A percentile compares a stretch with the other conserved stretches of the same genome.
Evolutionary conservation across 1,140 invertebrate genomes (phyloP).

Genomic region (Rhynchophorus ferrugineus): DNA sequence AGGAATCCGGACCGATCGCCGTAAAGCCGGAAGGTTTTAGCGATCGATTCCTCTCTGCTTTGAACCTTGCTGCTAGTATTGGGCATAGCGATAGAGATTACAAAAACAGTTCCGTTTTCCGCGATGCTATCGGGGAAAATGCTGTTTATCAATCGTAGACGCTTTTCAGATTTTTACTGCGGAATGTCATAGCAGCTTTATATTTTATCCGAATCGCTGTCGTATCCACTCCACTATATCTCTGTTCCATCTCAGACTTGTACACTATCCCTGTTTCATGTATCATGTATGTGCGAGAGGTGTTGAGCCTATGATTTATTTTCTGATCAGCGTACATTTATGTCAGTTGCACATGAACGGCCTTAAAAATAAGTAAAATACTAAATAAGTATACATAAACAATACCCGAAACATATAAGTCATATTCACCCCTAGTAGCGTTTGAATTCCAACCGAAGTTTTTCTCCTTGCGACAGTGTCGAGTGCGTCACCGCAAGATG

Average conservation of each 20-base stretch:
- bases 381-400: too few species aligned
- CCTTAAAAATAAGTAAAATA: not conserved
- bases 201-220: slow-evolving; percentile 28
- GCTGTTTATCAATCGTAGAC: slow-evolving; percentile 8
- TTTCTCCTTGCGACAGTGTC: slow-evolving; percentile 36
- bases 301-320: slow-evolving; percentile 38
- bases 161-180: slow-evolving; percentile 20
- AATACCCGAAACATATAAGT: not conserved
- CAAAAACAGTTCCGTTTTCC: slow-evolving; percentile 5
- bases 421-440: slow-evolving; percentile 3
- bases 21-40: slow-evolving; percentile 1
- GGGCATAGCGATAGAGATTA: slow-evolving; percentile 21
- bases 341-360: slow-evolving; percentile 26
- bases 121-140: slow-evolving; percentile 1
- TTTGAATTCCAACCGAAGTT: slow-evolving; percentile 2
- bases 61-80: slow-evolving; percentile 26
- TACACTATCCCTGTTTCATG: slow-evolving; percentile 17
- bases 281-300: slow-evolving; percentile 32
- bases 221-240: slow-evolving; percentile 34
- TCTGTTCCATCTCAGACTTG: slow-evolving; percentile 15
- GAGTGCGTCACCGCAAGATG: slow-evolving; percentile 45
- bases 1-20: not conserved
- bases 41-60: not conserved
- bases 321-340: slow-evolving; percentile 31
- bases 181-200: slow-evolving; percentile 36